These are phyloP conservation scores for Parasteatoda tepidariorum DNA, from an alignment of 1,140 invertebrate species.

Conservation along the genomic window DNA sequence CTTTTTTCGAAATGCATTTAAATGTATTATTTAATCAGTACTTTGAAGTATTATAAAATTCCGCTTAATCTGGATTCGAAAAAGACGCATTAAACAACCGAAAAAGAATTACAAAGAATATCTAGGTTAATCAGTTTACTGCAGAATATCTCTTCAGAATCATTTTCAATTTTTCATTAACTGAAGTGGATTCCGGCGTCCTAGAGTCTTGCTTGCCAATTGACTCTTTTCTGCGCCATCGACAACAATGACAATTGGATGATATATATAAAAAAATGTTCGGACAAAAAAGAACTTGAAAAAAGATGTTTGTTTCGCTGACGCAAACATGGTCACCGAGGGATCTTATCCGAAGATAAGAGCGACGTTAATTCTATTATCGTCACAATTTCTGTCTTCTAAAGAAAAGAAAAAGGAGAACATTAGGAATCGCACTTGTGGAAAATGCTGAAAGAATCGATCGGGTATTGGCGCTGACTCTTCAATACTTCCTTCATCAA, in stretches of 20 bases:
- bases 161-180: background rate
- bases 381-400: background rate
- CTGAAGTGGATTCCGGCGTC: background rate
- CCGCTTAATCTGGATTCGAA: too few relatives aligned
- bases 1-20: too few relatives aligned
- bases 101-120: too few relatives aligned
- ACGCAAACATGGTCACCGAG: conserved; percentile 8
- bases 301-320: conserved; percentile 19
- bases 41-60: too few relatives aligned
- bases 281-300: background rate
- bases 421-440: background rate
- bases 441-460: background rate
- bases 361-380: conserved; percentile 53
- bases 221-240: background rate
- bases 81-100: too few relatives aligned
- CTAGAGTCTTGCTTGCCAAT: background rate
- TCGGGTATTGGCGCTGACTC: background rate
- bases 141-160: background rate
- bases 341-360: background rate
- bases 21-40: too few relatives aligned
- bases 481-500: too few relatives aligned
- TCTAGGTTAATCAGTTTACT: too few relatives aligned
- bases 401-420: background rate
- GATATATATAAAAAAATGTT: too few relatives aligned
- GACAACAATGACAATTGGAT: background rate